Evolutionary conservation across 2,113 vertebrate genomes (phyloP).

Genomic region (Pan paniscus): DNA sequence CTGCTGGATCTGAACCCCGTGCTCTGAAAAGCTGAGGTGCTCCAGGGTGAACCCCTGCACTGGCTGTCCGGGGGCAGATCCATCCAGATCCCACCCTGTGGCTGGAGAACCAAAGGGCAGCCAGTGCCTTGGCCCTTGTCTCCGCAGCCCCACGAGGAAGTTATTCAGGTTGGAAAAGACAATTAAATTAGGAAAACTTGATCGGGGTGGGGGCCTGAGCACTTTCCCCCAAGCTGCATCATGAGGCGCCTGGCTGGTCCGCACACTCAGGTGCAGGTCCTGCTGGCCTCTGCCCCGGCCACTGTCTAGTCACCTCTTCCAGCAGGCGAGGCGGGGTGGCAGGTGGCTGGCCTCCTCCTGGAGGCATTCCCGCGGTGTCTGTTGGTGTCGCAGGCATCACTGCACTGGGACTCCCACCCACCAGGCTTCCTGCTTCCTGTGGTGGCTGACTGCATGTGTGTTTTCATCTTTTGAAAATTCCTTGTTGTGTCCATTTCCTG

Average conservation of each 20-base stretch:
- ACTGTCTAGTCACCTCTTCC: background rate
- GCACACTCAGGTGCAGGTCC: background rate
- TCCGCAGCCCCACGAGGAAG: background rate
- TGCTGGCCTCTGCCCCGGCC: background rate
- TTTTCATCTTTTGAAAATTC: background rate
- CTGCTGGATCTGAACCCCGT: background rate
- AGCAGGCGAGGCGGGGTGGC: background rate
- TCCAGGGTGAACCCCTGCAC: background rate
- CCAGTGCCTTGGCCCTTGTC: background rate
- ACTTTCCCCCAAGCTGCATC: background rate
- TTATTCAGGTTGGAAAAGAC: background rate
- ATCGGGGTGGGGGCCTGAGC: background rate
- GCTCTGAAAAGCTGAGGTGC: background rate
- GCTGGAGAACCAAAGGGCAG: background rate
- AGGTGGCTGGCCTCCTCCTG: no score
- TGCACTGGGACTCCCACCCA: background rate
- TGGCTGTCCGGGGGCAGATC: accelerated
- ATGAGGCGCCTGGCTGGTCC: background rate
- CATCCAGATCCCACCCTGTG: background rate
- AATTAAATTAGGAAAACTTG: background rate
- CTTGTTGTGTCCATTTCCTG: accelerated
- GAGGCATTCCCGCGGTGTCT: background rate
- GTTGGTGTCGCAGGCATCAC: accelerated
- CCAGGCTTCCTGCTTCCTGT: background rate
- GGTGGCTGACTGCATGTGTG: accelerated